phyloP scores from a whole-genome alignment of 2,113 vertebrate species.

The Hippocampus zosterae region DNA sequence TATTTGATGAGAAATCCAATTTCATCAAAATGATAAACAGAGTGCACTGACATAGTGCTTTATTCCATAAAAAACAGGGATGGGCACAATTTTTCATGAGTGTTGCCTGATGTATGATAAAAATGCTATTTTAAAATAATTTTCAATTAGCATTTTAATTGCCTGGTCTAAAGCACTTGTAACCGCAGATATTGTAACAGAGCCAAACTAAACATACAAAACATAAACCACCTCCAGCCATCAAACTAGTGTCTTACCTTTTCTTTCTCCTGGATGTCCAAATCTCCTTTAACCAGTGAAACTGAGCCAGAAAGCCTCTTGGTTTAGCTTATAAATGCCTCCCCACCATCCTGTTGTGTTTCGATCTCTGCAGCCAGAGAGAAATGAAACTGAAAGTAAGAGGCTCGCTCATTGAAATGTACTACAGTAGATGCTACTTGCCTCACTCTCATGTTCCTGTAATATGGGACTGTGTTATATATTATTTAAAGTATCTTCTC shows the following conservation, averaged over 20 bases:
- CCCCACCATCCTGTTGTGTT: neutral
- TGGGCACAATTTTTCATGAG: too few species aligned
- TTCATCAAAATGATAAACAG: too few species aligned
- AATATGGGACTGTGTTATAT: conserved; percentile 15
- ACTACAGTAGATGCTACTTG: neutral
- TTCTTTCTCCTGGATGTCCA: neutral
- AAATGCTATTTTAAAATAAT: too few species aligned
- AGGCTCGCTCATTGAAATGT: neutral
- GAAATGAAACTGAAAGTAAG: conserved; percentile 64
- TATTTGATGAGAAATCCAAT: too few species aligned
- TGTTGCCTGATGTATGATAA: too few species aligned
- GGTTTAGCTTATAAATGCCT: conserved; percentile 8
- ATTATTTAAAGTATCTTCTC: neutral
- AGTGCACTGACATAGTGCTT: too few species aligned
- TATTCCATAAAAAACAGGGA: too few species aligned
- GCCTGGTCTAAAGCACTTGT: too few species aligned
- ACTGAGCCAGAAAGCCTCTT: neutral
- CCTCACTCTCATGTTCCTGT: conserved; percentile 28
- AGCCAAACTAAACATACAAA: neutral
- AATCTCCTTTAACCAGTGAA: neutral
- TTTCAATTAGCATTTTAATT: too few species aligned
- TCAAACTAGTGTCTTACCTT: conserved; percentile 27
- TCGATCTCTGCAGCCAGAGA: conserved; percentile 8
- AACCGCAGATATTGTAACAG: neutral
- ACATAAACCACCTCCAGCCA: neutral